These are phyloP conservation scores for Sipha flava DNA, from an alignment of 1,140 invertebrate species.

Conservation along the genomic window DNA sequence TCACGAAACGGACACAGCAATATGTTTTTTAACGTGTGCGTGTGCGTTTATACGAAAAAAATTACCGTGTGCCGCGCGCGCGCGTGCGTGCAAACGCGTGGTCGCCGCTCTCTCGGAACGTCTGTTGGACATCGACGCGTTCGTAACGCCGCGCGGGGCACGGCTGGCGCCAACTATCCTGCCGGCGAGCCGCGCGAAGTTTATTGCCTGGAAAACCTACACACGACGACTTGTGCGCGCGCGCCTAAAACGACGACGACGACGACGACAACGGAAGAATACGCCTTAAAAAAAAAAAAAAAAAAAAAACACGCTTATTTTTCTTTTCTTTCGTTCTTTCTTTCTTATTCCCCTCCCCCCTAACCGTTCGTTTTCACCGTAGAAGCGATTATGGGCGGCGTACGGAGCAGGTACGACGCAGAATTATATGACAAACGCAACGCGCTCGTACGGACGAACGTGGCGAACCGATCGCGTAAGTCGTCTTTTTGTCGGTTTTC, in stretches of 20 bases:
- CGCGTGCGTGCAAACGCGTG: not conserved
- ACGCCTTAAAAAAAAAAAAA: no score
- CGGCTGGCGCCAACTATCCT: conserved; percentile 15
- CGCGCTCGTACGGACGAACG: no score
- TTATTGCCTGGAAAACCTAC: conserved; percentile 29
- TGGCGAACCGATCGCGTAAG: no score
- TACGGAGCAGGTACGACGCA: no score
- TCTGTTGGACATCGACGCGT: not conserved
- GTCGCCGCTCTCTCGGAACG: not conserved
- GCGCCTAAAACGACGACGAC: not conserved
- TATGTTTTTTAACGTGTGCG: not conserved
- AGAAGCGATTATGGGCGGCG: no score
- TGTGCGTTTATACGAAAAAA: not conserved
- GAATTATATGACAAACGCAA: no score
- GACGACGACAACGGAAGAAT: not conserved
- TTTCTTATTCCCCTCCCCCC: not conserved
- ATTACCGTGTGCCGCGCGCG: not conserved
- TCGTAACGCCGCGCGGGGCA: not conserved
- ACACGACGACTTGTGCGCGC: not conserved
- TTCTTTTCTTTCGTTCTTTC: not conserved
- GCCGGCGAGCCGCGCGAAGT: not conserved
- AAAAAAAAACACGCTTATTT: not conserved
- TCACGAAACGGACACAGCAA: no score
- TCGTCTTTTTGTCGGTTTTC: no score
- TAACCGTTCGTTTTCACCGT: no score